These are phyloP conservation scores for Diaprepes abbreviatus DNA, from an alignment of 2,888 invertebrate genomes.

Conservation along the genomic window DNA sequence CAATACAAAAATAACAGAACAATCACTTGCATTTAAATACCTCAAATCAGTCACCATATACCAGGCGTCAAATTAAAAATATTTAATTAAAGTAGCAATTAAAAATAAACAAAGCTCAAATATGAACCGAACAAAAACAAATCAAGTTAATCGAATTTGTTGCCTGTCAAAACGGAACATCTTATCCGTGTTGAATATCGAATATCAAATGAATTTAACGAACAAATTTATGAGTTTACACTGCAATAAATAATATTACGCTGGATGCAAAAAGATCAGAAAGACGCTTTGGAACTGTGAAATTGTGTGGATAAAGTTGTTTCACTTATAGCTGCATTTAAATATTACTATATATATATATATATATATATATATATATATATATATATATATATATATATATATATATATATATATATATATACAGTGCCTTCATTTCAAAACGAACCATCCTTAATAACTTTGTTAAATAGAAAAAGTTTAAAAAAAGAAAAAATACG, in stretches of 20 bases:
- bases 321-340: slow-evolving; percentile 1
- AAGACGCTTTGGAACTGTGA: slow-evolving; percentile 18
- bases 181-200: slow-evolving; percentile 25
- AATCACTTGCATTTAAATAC: not conserved
- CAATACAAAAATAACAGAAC: not conserved
- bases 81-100: not conserved
- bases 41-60: not conserved
- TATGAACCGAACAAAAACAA: slow-evolving; percentile 13
- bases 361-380: no score
- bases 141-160: slow-evolving; percentile 32
- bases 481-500: no score
- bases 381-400: no score
- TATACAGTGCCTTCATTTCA: no score
- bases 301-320: not conserved
- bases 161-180: slow-evolving; percentile 24
- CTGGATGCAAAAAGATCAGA: slow-evolving; percentile 16
- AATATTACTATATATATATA: no score
- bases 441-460: no score
- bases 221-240: slow-evolving; percentile 6
- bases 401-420: no score
- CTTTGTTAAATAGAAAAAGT: no score
- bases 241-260: slow-evolving; percentile 35
- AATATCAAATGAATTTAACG: slow-evolving; percentile 25
- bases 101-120: slow-evolving; percentile 9
- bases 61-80: slow-evolving; percentile 3